A percentile compares a stretch with the other conserved stretches of the same genome.
These are phyloP conservation scores for Sander vitreus DNA, from an alignment of 2,113 vertebrate genomes.

Conservation along the genomic window DNA sequence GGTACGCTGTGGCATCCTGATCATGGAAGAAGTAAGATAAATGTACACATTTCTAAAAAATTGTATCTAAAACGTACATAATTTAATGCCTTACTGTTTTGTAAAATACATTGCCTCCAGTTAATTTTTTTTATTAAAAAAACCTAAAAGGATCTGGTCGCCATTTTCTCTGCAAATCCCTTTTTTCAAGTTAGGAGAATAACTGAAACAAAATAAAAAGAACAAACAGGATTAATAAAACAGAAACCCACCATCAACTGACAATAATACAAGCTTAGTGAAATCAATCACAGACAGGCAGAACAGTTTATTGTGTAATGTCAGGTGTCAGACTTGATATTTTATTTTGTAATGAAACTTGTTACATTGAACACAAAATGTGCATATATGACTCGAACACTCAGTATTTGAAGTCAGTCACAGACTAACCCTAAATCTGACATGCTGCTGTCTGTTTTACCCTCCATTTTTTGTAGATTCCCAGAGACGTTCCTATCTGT, in stretches of 20 bases:
- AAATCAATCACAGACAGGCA: background rate
- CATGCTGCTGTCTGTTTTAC: background rate
- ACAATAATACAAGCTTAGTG: background rate
- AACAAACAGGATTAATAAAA: background rate
- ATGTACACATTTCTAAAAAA: constrained; percentile 7
- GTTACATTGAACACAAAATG: background rate
- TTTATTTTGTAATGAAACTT: background rate
- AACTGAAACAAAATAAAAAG: background rate
- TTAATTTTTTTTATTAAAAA: constrained; percentile 12
- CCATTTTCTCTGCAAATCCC: constrained; percentile 7
- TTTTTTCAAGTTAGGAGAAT: background rate
- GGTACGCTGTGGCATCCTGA: constrained; percentile 89
- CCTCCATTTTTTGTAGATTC: constrained; percentile 52
- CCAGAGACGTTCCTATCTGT: constrained; percentile 74
- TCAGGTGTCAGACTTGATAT: background rate
- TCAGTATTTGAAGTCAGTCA: too few species aligned
- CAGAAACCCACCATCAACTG: background rate
- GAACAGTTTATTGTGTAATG: background rate
- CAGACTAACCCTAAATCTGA: background rate
- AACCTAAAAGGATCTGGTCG: background rate
- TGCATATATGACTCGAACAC: too few species aligned
- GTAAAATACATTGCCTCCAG: background rate
- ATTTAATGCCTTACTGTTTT: constrained; percentile 13
- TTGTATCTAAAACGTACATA: constrained; percentile 2
- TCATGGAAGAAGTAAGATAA: constrained; percentile 89